Conservation (phyloP, 1,140 invertebrate genomes). For the Drosophila novamexicana region DNA sequence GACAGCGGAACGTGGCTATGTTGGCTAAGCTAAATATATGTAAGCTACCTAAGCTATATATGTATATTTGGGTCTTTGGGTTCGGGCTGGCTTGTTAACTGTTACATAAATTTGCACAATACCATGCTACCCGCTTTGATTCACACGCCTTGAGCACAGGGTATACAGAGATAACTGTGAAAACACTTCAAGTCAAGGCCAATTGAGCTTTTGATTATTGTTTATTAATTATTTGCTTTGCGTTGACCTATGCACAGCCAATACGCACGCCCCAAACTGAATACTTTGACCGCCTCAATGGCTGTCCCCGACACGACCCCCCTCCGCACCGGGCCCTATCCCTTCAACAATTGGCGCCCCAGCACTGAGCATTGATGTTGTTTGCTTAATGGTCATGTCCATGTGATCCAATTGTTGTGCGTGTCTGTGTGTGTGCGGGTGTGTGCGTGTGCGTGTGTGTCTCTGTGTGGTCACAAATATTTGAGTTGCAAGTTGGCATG, state of each 20-base stretch:
- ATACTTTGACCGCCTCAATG: too few relatives aligned
- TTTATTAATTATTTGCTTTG: conserved; percentile 78
- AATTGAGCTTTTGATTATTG: conserved; percentile 47
- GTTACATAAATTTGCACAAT: too few relatives aligned
- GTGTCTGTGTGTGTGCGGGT: not conserved
- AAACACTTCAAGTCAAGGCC: conserved; percentile 66
- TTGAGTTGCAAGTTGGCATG: conserved; percentile 35
- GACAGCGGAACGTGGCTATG: too few relatives aligned
- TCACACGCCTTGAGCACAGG: not conserved
- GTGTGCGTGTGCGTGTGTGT: not conserved
- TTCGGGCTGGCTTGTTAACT: too few relatives aligned
- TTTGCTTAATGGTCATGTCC: conserved; percentile 19
- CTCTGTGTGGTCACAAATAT: conserved; percentile 36
- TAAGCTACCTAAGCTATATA: too few relatives aligned
- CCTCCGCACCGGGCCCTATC: too few relatives aligned
- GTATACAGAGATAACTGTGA: conserved; percentile 15
- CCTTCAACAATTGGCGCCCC: not conserved
- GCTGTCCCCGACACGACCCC: too few relatives aligned
- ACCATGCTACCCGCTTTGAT: too few relatives aligned
- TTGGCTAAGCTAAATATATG: too few relatives aligned
- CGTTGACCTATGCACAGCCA: conserved; percentile 29
- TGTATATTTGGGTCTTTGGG: too few relatives aligned
- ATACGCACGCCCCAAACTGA: conserved; percentile 1
- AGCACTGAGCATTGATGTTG: conserved; percentile 9
- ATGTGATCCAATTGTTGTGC: not conserved